Base-by-base conservation (phyloP, 1,140 invertebrate species). In the Drosophila sp. region DNA sequence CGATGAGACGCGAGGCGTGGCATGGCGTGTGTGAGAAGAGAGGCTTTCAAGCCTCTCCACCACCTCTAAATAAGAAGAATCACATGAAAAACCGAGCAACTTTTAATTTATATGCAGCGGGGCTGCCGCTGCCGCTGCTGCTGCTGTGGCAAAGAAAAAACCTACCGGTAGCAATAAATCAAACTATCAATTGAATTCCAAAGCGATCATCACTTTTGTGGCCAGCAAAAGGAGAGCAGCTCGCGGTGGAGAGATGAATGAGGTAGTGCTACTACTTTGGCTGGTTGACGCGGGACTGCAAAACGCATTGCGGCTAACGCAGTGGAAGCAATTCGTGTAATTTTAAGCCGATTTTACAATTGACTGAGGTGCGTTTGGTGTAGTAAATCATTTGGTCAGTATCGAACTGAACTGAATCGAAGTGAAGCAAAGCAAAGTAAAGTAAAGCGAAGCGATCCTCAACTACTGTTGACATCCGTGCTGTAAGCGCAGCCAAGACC, bases 151-250 rank as follows among this genome's bases (percentile, higher is more conserved):
- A 58, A 72, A 60, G 66, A 60, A 85, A 90, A 91, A 91, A 91
- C 70, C 80, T 80, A 91, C 90, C 90, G 87, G 90, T 91, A 90
- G 90, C 90, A 91, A 91, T 91, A 91, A 91, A 91, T 91, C 90
- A 91, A 91, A 90, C 90, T 89, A 91, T 91, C 90, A 91, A 91
- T 91, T 91, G 87, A 91, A 91, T 91, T 90, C 90, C 90, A 79
- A 85, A 76, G 80, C 76, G 80, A 91, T 91, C 86, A 91, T 90
- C 90, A 91, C 89, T 89, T 50, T 63, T 81, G 77, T 79, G 78
- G 69, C 54, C 72, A 76, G 77, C 57, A 60, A 25, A 38, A 35
- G 64, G 23, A 30, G 57, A 38, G 27, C 55, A 38, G 27, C 55
- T 10, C 40, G 58, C 75, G 60, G 66, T 75, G 25, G 6, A 44